phyloP scores from a whole-genome alignment of 2,888 invertebrate species.

The Andrena hattorfiana region DNA sequence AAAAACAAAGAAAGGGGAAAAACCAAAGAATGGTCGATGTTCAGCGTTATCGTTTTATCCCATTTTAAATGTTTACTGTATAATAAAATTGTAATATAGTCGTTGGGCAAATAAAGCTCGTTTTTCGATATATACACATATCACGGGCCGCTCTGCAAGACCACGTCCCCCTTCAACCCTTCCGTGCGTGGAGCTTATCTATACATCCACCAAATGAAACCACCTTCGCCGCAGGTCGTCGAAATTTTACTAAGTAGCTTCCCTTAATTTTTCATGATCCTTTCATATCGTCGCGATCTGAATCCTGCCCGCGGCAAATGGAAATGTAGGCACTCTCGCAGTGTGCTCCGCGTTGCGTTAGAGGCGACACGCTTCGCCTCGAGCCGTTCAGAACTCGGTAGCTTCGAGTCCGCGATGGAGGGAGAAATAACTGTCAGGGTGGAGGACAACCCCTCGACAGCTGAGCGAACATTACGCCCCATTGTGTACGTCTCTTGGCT shows the following conservation, averaged over 20 bases:
- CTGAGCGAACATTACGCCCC: constrained; percentile 70
- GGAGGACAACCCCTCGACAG: constrained; percentile 54
- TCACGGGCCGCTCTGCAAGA: not conserved
- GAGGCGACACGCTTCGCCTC: not conserved
- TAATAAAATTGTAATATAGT: constrained; percentile 82
- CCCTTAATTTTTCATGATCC: constrained; percentile 39
- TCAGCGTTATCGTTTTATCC: constrained; percentile 81
- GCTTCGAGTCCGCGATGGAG: constrained; percentile 57
- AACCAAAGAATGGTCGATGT: constrained; percentile 70
- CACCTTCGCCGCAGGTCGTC: not conserved
- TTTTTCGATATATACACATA: constrained; percentile 74
- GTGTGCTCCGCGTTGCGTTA: not conserved
- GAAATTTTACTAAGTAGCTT: not conserved
- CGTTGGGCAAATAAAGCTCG: constrained; percentile 83
- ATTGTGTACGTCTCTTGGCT: constrained; percentile 74
- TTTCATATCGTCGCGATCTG: constrained; percentile 24
- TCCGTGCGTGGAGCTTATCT: not conserved
- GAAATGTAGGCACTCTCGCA: not conserved
- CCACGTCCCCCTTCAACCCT: not conserved
- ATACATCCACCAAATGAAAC: not conserved
- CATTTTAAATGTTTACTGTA: constrained; percentile 83
- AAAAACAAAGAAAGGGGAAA: constrained; percentile 1
- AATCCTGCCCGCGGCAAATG: not conserved
- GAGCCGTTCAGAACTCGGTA: not conserved
- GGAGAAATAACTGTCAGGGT: constrained; percentile 66